Evolutionary conservation across 2,797 vertebrate genomes (phyloP).

Genomic region (Tympanoctomys barrerae): DNA sequence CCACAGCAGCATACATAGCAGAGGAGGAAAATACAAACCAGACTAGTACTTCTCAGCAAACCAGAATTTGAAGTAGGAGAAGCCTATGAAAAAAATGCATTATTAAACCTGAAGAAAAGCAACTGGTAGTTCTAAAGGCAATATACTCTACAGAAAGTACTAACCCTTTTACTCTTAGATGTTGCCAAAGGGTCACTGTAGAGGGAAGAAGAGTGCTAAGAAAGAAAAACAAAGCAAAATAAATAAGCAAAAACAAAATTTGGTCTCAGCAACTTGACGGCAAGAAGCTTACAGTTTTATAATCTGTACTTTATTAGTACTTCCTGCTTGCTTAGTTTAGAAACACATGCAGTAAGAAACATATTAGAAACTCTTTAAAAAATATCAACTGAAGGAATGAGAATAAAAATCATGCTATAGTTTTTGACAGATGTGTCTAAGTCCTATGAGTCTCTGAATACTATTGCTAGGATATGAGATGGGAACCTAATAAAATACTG

Average conservation of each 20-base stretch:
- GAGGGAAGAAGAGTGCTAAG: slow-evolving; percentile 87
- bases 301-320: background rate
- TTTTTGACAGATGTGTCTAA: background rate
- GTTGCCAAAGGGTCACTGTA: slow-evolving; percentile 87
- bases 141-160: slow-evolving; percentile 73
- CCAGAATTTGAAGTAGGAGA: slow-evolving; percentile 88
- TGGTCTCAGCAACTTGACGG: background rate
- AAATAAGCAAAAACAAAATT: background rate
- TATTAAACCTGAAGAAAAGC: slow-evolving; percentile 59
- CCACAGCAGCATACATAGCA: slow-evolving; percentile 5
- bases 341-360: background rate
- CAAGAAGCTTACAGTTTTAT: background rate
- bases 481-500: background rate
- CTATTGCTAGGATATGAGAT: background rate
- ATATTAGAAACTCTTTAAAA: background rate
- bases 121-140: background rate
- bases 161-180: slow-evolving; percentile 87
- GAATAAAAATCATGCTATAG: background rate
- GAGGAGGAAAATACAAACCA: slow-evolving; percentile 90
- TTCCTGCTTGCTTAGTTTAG: background rate
- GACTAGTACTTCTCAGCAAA: slow-evolving; percentile 94
- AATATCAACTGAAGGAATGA: background rate
- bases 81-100: slow-evolving; percentile 88
- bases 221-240: slow-evolving; percentile 70
- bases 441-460: background rate